These are phyloP conservation scores for Corythornis cristatus DNA, from an alignment of 2,113 vertebrate species.

Conservation along the genomic window DNA sequence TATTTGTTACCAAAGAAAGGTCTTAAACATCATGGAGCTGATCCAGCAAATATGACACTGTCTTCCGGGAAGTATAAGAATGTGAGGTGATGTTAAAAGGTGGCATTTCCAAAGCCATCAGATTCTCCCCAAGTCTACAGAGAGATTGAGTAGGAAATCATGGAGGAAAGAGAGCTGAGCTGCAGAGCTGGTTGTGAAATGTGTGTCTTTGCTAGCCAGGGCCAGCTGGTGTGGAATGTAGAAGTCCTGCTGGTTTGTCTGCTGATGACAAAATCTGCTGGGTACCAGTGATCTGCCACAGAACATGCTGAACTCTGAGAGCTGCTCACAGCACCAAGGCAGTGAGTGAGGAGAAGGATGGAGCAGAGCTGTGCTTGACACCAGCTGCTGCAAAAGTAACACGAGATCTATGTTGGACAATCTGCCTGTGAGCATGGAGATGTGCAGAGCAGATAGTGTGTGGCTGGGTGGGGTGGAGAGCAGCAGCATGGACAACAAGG, in stretches of 20 bases:
- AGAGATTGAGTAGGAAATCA: accelerated
- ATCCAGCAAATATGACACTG: not conserved
- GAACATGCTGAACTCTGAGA: not conserved
- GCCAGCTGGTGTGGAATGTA: not conserved
- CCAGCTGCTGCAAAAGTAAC: accelerated
- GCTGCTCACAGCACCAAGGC: accelerated
- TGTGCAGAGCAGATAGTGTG: not conserved
- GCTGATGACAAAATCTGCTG: not conserved
- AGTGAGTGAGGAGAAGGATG: not conserved
- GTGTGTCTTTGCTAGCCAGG: accelerated
- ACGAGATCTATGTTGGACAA: not conserved
- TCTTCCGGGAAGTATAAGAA: not conserved
- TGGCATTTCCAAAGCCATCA: not conserved
- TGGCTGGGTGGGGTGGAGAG: constrained; percentile 12
- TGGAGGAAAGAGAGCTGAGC: not conserved
- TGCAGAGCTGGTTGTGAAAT: not conserved
- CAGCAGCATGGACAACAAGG: constrained; percentile 19
- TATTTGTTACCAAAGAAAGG: constrained; percentile 1
- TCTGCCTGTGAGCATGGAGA: accelerated
- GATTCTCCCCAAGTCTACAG: not conserved
- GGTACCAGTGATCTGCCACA: not conserved
- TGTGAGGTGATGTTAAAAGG: not conserved
- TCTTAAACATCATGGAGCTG: not conserved
- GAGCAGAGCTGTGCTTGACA: not conserved
- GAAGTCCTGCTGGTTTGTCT: not conserved